phyloP scores from a whole-genome alignment of 2,888 invertebrate species.

The Chromoteleia sp. region DNA sequence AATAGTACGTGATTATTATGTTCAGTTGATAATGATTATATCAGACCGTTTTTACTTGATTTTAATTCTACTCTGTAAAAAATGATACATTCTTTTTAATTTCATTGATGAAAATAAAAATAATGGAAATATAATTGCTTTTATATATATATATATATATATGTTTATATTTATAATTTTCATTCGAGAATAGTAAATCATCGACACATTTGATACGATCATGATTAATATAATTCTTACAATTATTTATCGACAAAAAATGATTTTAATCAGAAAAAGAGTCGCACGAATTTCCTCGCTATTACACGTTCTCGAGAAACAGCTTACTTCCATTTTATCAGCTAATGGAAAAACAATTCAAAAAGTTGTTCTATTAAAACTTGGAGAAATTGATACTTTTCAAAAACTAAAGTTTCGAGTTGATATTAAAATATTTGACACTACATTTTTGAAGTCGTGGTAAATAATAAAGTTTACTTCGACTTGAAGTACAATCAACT shows the following conservation, averaged over 20 bases:
- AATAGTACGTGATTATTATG: neutral
- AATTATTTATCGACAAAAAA: constrained; percentile 18
- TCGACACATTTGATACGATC: neutral
- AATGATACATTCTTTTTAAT: constrained; percentile 9
- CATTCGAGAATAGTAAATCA: too few relatives aligned
- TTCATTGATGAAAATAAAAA: constrained; percentile 15
- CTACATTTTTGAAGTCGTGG: constrained; percentile 7
- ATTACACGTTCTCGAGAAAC: constrained; percentile 21
- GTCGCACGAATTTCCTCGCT: neutral
- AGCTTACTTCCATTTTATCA: constrained; percentile 28
- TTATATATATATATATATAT: too few relatives aligned
- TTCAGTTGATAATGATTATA: constrained; percentile 19
- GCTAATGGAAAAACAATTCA: constrained; percentile 51
- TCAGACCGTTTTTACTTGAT: constrained; percentile 18
- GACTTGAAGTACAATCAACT: too few relatives aligned
- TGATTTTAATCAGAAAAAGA: neutral
- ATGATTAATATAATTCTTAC: neutral
- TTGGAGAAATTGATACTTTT: constrained; percentile 47
- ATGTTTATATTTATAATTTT: too few relatives aligned
- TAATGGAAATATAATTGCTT: constrained; percentile 13
- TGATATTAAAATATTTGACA: constrained; percentile 46
- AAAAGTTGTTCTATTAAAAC: constrained; percentile 54
- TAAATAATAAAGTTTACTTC: constrained; percentile 17
- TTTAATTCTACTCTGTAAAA: constrained; percentile 8
- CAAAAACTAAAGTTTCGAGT: constrained; percentile 20